These are phyloP conservation scores for Hetaerina americana DNA, from an alignment of 1,140 invertebrate genomes.

Conservation along the genomic window DNA sequence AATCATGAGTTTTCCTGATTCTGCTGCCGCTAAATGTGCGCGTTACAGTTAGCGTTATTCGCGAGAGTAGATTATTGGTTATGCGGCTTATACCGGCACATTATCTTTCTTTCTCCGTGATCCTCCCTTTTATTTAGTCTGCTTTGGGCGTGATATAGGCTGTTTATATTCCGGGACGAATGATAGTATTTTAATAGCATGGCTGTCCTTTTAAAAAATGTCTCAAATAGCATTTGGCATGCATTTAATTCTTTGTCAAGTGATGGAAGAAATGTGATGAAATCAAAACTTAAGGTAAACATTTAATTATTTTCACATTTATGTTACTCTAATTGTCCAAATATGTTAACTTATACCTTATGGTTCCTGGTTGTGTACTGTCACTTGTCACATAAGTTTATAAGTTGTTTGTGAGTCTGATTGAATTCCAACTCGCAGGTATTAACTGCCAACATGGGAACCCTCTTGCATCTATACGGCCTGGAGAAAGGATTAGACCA, in stretches of 20 bases:
- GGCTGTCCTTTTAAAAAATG: conserved; percentile 51
- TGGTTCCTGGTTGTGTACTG: neutral
- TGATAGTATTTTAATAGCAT: conserved; percentile 27
- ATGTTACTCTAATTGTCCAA: too few relatives aligned
- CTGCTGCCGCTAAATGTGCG: too few relatives aligned
- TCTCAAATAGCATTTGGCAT: conserved; percentile 60
- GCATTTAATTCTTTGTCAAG: conserved; percentile 53
- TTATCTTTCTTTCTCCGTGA: neutral
- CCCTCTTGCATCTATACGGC: conserved; percentile 52
- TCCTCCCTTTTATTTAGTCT: neutral
- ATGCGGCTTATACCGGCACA: neutral
- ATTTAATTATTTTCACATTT: conserved; percentile 5
- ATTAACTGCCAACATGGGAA: conserved; percentile 56
- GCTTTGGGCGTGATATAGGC: neutral
- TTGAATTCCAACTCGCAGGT: conserved; percentile 37
- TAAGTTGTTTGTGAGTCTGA: too few relatives aligned
- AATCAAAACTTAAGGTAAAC: conserved; percentile 60
- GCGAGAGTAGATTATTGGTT: too few relatives aligned
- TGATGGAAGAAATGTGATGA: conserved; percentile 45
- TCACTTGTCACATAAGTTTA: neutral
- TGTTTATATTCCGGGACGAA: neutral
- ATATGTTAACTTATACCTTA: conserved; percentile 6
- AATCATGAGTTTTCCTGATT: neutral
- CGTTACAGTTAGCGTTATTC: too few relatives aligned
- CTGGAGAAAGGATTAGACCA: conserved; percentile 65